Base-by-base conservation (phyloP, 2,113 vertebrate species). In the Alouatta palliata region DNA sequence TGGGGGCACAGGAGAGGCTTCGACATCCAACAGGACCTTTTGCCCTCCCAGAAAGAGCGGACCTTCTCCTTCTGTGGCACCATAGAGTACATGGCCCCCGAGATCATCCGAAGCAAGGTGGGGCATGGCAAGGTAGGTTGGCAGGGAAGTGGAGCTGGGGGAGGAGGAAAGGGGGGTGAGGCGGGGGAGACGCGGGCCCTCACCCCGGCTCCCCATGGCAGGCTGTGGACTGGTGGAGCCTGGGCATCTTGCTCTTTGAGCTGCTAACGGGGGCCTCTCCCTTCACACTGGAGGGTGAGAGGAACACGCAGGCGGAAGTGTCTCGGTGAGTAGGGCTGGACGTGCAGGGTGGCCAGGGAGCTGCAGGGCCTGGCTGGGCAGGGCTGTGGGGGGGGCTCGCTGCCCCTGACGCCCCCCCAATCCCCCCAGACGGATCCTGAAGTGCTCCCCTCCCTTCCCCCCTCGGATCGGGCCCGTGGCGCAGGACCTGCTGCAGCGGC, bases 21-120 rank as follows among this genome's bases (percentile, higher is more conserved):
- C 8, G 87, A 11, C 40, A 47, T 66, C 56, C 61, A 35, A 45
- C 0, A 19, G 17, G 66, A 56, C 90, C 47, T 95, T 80, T 96
- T 0, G 4, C 21, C 86, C 93, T 75, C 27, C 68, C 97, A 99
- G 99, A 99, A 99, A 97, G 99, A 99, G 89, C 98, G 99, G 89
- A 99, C 99, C 6, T 99, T 99, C 97, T 99, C 99, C 8, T 99
- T 99, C 98, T 99, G 99, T 47, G 99, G 99, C 90, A 99, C 99
- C 64, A 99, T 99, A 0, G 99, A 99, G 97, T 99, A 99, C 98
- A 99, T 99, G 99, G 99, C 99, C 27, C 99, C 99, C 0, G 99
- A 99, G 97, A 99, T 99, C 94, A 99, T 99, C 96, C 98, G 99
- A 76, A 99, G 99, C 84, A 99, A 99, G 97, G 82, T 99, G 0